These are phyloP conservation scores for Florisuga fusca DNA, from an alignment of 2,797 vertebrate species.

Conservation along the genomic window DNA sequence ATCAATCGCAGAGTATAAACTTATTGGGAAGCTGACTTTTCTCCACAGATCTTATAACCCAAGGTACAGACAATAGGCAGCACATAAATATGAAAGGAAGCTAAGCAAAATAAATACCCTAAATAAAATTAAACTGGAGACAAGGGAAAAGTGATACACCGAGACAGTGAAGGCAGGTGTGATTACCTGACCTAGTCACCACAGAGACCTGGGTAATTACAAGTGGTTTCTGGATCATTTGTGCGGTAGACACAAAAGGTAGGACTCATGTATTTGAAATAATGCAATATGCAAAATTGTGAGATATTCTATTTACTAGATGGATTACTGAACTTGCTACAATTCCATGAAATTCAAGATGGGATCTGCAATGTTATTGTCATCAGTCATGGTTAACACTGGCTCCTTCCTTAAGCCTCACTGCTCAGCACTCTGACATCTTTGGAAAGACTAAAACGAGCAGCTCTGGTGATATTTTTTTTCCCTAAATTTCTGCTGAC, in stretches of 20 bases:
- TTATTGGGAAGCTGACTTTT: not conserved
- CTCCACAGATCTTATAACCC: not conserved
- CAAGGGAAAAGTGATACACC: not conserved
- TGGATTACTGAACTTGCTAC: not conserved
- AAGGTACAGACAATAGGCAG: not conserved
- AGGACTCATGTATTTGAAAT: not conserved
- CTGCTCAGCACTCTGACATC: not conserved
- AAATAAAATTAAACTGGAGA: not conserved
- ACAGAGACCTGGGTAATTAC: not conserved
- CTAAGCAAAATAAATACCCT: not conserved
- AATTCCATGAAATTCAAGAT: not conserved
- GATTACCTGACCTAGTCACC: not conserved
- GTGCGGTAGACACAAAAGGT: not conserved
- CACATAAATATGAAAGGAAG: not conserved
- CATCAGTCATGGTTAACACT: not conserved
- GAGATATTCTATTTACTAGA: not conserved
- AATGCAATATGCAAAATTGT: not conserved
- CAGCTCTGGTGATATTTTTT: not conserved
- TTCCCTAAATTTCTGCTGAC: slow-evolving; percentile 22
- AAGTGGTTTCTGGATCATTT: not conserved
- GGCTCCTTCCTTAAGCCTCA: not conserved
- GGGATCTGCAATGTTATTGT: not conserved
- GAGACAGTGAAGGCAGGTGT: not conserved
- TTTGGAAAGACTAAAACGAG: slow-evolving; percentile 3
- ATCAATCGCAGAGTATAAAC: not conserved